A percentile compares a stretch with the other conserved stretches of the same genome.
Conservation (phyloP, 92 coral and sea anemone genomes). For the Pocillopora meandrina region DNA sequence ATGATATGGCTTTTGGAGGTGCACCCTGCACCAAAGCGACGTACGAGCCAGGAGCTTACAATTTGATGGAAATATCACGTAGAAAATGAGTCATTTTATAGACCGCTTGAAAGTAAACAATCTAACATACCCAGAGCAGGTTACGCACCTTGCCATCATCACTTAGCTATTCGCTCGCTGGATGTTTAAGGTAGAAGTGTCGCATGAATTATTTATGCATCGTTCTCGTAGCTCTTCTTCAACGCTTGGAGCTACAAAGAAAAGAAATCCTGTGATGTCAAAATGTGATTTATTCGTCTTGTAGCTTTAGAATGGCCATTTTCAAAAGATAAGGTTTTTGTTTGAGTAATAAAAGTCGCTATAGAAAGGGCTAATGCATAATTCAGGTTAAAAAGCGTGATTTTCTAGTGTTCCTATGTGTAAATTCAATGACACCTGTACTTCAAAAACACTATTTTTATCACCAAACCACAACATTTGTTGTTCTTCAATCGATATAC, state of each 20-base stretch:
- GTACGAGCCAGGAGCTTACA: not conserved
- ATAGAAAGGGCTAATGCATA: constrained; percentile 9
- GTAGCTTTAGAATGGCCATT: not conserved
- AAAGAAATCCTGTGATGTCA: not conserved
- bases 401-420: constrained; percentile 31
- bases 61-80: not conserved
- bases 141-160: not conserved
- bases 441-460: not conserved
- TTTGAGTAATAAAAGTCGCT: not conserved
- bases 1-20: not conserved
- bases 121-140: not conserved
- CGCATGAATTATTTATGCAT: constrained; percentile 16
- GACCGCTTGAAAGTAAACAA: constrained; percentile 18
- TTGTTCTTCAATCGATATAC: not conserved
- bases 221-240: not conserved
- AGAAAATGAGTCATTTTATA: constrained; percentile 19
- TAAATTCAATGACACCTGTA: constrained; percentile 23
- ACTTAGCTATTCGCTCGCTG: not conserved
- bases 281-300: not conserved
- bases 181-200: constrained; percentile 12
- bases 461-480: not conserved
- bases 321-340: not conserved
- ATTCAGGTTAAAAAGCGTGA: not conserved
- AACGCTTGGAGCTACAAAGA: not conserved
- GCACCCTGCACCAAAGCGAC: not conserved